Evolutionary conservation across 2,888 invertebrate species (phyloP), one percentile per base, ranked within the genome.

Genomic region (Sipha maydis): DNA sequence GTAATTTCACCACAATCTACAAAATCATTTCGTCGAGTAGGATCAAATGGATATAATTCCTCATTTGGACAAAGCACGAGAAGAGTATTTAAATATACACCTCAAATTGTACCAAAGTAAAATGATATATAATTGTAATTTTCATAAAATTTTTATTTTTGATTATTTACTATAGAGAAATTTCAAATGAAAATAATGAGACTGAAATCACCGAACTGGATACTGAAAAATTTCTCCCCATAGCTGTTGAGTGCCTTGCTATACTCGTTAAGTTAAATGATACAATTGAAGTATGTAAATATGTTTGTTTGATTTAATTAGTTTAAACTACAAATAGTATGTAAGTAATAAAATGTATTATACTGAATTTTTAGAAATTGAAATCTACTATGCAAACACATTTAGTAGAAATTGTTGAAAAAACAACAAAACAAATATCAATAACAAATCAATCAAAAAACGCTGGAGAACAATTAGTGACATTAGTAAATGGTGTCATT

Each of bases 311-410:
- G 19, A 75, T 89, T 69, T 2, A 7, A 41, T 84, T 71, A 25
- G 56, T 34, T 38, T 78, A 41, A 54, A 11, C 0, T 56, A 21
- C 28, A 3, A 77, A 69, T 48, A 34, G 34, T 34, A 34, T 34
- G 34, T 34, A 34, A 3, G 34, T 34, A 34, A 34, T 34, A 34
- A 34, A 34, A 34, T 61, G 76, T 31, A 69, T 73, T 85, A 61
- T 38, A 67, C 89, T 89, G 84, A 92, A 41, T 92, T 85, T 79
- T 34, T 92, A 96, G 95, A 95, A 95, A 91, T 94, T 97, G 90
- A 96, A 96, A 92, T 94, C 95, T 71, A 95, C 96, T 92, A 97
- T 97, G 92, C 96, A 97, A 92, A 94, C 94, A 28, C 97, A 97
- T 91, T 92, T 98, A 0, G 92, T 96, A 28, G 94, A 95, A 90